Conservation (phyloP, 2,797 vertebrate genomes). For the Leptodactylus fallax region DNA sequence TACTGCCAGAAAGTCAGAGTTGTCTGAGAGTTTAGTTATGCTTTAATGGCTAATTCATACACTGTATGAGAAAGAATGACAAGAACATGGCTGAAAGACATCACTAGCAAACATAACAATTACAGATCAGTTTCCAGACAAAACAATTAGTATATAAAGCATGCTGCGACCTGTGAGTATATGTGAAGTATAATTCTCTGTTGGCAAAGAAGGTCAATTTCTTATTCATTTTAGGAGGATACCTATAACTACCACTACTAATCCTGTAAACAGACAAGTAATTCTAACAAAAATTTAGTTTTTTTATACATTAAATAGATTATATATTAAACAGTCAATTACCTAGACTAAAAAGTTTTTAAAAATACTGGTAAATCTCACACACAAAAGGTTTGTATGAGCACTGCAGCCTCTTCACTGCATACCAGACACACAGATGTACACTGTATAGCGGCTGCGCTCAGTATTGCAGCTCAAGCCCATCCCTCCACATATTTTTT, state of each 20-base stretch:
- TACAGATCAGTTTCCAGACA: constrained; percentile 15
- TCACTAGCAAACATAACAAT: constrained; percentile 29
- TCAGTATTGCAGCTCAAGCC: too few relatives aligned
- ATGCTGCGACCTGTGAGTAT: background rate
- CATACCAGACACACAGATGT: too few relatives aligned
- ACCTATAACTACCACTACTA: background rate
- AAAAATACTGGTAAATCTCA: too few relatives aligned
- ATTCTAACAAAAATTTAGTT: background rate
- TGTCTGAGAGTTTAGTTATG: background rate
- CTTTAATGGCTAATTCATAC: background rate
- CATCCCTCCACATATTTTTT: too few relatives aligned
- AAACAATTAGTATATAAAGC: background rate
- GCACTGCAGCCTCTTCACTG: too few relatives aligned
- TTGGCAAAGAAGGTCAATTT: background rate
- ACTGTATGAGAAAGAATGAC: background rate
- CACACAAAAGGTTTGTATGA: too few relatives aligned
- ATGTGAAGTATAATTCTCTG: background rate
- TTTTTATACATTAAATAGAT: too few relatives aligned
- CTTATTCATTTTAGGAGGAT: background rate
- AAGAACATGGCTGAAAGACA: background rate
- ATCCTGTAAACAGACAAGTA: background rate
- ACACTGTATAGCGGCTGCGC: too few relatives aligned
- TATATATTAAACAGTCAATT: background rate
- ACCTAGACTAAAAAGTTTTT: too few relatives aligned
- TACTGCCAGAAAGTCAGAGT: too few relatives aligned